Evolutionary conservation across 2,888 invertebrate species (phyloP).

Genomic region (Hemistola chrysoprasaria): DNA sequence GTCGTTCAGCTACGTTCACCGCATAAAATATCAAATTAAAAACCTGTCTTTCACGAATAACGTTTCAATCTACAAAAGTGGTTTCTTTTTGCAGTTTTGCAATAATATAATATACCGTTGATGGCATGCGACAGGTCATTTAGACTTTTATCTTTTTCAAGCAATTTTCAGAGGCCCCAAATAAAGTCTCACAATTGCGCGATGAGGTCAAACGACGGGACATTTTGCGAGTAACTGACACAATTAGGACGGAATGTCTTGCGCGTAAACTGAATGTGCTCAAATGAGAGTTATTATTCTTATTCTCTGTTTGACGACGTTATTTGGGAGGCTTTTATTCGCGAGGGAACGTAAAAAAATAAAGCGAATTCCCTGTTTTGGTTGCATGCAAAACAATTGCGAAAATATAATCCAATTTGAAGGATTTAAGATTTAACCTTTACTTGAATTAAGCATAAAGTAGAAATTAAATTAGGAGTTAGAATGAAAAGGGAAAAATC

Average conservation of each 20-base stretch:
- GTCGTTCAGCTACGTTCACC: no score
- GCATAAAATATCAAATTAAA: no score
- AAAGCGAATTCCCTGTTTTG: conserved; percentile 27
- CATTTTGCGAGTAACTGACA: conserved; percentile 27
- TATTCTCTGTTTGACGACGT: conserved; percentile 32
- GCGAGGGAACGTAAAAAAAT: conserved; percentile 24
- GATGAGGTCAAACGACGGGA: conserved; percentile 31
- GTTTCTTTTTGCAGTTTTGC: no score
- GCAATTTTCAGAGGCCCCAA: conserved; percentile 22
- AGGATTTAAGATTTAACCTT: no score
- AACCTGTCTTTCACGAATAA: no score
- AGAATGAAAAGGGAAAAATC: no score
- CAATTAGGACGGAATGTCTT: conserved; percentile 31
- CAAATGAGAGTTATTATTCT: conserved; percentile 35
- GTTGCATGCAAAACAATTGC: no score
- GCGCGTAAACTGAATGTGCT: conserved; percentile 34
- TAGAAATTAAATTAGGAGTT: no score
- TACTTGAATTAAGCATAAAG: no score
- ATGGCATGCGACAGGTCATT: conserved; percentile 14
- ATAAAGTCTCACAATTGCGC: conserved; percentile 30
- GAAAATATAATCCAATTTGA: no score
- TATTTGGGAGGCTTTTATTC: conserved; percentile 31
- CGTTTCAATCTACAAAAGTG: no score
- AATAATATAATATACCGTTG: not conserved
- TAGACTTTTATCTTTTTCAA: conserved; percentile 17